Evolutionary conservation across 2,888 invertebrate genomes (phyloP), one percentile per base, ranked within the genome.

Genomic region (Chloroclystis v-ata): DNA sequence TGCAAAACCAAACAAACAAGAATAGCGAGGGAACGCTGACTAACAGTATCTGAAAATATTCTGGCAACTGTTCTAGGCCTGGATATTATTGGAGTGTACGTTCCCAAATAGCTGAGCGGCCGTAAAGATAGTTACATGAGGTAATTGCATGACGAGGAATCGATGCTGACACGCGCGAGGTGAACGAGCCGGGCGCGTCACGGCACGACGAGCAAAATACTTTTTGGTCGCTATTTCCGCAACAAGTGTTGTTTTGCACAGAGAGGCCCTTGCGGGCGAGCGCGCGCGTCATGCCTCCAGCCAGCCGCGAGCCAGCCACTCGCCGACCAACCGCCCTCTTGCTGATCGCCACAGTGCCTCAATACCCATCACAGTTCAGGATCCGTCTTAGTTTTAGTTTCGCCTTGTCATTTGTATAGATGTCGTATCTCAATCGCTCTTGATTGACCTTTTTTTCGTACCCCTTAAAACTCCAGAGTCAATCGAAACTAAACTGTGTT

Each of bases 241-340:
- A 79, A 79, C 83, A 79, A 86, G 82, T 83, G 83, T 82, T 85
- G 82, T 83, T 84, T 82, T 78, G 82, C 76, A 73, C 75, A 78
- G 84, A 20, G 20, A 20, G 84, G 82, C 71, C 82, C 76, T 71
- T 70, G 76, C 75, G 79, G 75, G 74, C 67, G 65, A 63, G 61
- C 67, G 58, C 61, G 33, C 28, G 32, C 51, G 55, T 53, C 53
- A 53, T 55, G 55, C 32, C 30, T 53, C 53, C 52, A 53, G 55
- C 32, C 30, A 37, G 20, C 37, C 37, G 41, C 13, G 29, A 25
- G 30, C 20, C 20, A 7, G 16, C 10, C 37, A 37, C 42, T 42
- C 37, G 20, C 20, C 2, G 20, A 20, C 6, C 24, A 10, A n/a
- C 35, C 35, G 5, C 10, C 35, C 35, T 16, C 14, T 33, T 16